Conservation (phyloP, 2,888 invertebrate genomes). For the Druceiella hillmani region DNA sequence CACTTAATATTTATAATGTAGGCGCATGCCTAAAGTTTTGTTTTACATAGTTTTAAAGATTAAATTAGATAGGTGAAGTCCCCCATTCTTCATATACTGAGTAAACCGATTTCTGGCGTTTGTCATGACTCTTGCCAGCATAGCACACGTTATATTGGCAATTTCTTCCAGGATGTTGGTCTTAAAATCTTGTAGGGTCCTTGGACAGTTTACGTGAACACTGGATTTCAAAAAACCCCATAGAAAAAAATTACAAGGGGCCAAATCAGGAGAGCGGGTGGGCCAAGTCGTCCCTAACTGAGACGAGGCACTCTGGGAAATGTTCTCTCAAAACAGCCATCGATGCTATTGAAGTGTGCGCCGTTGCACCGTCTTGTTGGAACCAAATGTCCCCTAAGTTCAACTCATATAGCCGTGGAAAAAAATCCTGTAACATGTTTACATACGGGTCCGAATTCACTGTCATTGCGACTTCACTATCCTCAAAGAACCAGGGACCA, state of each 20-base stretch:
- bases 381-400: too few species aligned
- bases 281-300: neutral
- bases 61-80: too few species aligned
- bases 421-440: neutral
- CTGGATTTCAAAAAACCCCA: neutral
- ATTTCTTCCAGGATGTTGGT: too few species aligned
- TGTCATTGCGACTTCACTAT: neutral
- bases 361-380: too few species aligned
- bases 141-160: too few species aligned
- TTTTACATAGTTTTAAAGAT: too few species aligned
- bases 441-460: neutral
- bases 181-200: conserved; percentile 1
- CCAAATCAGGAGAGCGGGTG: neutral
- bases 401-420: neutral
- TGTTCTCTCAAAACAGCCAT: neutral
- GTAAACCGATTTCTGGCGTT: too few species aligned
- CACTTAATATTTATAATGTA: too few species aligned
- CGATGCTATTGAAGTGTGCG: neutral
- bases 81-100: too few species aligned
- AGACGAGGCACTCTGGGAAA: too few species aligned
- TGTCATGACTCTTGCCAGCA: too few species aligned
- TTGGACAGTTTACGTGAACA: neutral
- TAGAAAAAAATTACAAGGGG: neutral
- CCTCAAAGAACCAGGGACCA: conserved; percentile 1
- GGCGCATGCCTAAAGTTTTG: too few species aligned